These are phyloP conservation scores for Noturus placidus DNA, from an alignment of 2,113 vertebrate species.

Conservation along the genomic window DNA sequence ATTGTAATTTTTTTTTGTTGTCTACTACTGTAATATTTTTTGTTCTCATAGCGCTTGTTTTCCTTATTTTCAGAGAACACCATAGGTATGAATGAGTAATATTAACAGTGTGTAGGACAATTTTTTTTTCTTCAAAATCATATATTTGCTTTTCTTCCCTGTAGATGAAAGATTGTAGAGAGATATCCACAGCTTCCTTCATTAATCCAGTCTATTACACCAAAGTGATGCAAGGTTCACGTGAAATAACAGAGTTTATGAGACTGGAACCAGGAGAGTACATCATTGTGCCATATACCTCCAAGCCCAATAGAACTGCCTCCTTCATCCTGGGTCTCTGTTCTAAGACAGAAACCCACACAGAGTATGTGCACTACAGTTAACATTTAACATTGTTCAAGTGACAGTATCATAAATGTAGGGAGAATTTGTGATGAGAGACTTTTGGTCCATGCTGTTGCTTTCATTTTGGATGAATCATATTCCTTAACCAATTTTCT, in stretches of 20 bases:
- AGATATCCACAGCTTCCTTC: constrained; percentile 31
- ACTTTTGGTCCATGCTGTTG: neutral
- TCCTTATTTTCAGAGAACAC: constrained; percentile 57
- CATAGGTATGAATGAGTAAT: constrained; percentile 59
- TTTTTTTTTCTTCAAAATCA: neutral
- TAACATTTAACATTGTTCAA: neutral
- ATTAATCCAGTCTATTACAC: constrained; percentile 32
- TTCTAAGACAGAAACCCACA: constrained; percentile 51
- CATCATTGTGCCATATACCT: constrained; percentile 52
- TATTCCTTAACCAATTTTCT: neutral
- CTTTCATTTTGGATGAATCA: neutral
- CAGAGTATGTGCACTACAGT: constrained; percentile 43
- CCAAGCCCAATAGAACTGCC: constrained; percentile 27
- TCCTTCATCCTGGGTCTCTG: constrained; percentile 51
- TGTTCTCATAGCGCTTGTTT: constrained; percentile 39
- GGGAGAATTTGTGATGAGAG: neutral
- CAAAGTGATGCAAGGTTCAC: constrained; percentile 16
- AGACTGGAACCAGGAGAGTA: constrained; percentile 51
- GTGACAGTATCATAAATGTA: neutral
- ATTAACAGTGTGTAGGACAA: neutral
- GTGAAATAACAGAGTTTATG: constrained; percentile 49
- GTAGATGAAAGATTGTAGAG: constrained; percentile 29
- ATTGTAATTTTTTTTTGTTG: no score
- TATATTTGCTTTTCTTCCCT: neutral
- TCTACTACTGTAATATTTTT: neutral